These are phyloP conservation scores for Euproctis similis DNA, from an alignment of 2,888 invertebrate species.

Conservation along the genomic window DNA sequence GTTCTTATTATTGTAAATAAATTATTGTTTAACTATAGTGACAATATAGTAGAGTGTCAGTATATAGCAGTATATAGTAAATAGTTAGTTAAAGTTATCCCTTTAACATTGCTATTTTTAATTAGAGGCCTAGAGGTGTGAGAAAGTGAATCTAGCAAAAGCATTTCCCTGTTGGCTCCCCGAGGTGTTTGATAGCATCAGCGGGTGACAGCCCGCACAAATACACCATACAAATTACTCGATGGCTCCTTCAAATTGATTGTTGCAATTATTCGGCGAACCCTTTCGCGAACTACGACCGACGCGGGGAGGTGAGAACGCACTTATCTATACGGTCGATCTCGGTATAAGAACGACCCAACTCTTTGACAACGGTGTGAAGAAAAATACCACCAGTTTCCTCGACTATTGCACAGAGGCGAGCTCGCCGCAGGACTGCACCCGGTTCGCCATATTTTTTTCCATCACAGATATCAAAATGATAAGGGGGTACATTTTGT, in stretches of 20 bases:
- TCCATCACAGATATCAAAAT: slow-evolving; percentile 43
- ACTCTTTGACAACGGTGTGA: slow-evolving; percentile 70
- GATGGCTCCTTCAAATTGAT: slow-evolving; percentile 72
- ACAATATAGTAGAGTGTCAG: too few species aligned
- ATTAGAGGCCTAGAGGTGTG: slow-evolving; percentile 52
- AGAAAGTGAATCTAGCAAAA: slow-evolving; percentile 54
- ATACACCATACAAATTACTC: slow-evolving; percentile 74
- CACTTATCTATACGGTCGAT: slow-evolving; percentile 64
- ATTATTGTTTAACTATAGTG: too few species aligned
- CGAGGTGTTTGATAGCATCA: slow-evolving; percentile 64
- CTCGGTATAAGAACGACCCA: slow-evolving; percentile 39
- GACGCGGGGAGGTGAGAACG: slow-evolving; percentile 71
- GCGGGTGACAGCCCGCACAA: slow-evolving; percentile 74
- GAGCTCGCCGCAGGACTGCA: slow-evolving; percentile 51
- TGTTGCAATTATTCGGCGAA: slow-evolving; percentile 74
- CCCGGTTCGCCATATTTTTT: slow-evolving; percentile 57
- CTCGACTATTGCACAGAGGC: slow-evolving; percentile 16
- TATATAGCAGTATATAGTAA: too few species aligned
- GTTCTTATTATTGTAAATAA: too few species aligned
- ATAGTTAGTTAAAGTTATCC: too few species aligned
- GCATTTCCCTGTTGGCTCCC: slow-evolving; percentile 67
- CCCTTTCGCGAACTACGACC: slow-evolving; percentile 60
- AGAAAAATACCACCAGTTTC: slow-evolving; percentile 43
- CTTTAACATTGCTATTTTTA: too few species aligned
- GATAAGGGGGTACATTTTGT: slow-evolving; percentile 43